Percentiles rank a stretch among this genome's conserved stretches.
phyloP scores from a whole-genome alignment of 2,797 vertebrate species.

The Poeciliopsis paucimaculata region DNA sequence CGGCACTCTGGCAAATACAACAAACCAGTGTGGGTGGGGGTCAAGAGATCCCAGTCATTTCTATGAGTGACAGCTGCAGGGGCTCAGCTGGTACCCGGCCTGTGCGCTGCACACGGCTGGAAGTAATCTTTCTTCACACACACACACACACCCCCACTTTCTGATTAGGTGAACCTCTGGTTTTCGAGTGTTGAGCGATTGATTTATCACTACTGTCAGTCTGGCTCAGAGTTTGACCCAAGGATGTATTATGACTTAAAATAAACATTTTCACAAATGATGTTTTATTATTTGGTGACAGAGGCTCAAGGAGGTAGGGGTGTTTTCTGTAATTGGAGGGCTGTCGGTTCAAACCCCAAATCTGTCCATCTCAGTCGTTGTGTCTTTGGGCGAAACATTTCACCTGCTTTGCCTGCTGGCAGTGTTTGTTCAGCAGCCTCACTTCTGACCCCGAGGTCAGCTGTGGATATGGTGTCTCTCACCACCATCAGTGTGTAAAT shows the following conservation, averaged over 20 bases:
- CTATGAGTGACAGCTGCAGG: slow-evolving; percentile 55
- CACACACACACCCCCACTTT: slow-evolving; percentile 8
- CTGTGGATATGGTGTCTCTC: too few relatives aligned
- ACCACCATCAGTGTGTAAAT: too few relatives aligned
- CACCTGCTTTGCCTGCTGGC: neutral
- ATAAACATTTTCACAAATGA: neutral
- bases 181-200: neutral
- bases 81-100: slow-evolving; percentile 37
- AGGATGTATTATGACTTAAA: neutral
- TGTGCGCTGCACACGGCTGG: slow-evolving; percentile 6
- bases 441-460: neutral
- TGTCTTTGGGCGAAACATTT: neutral
- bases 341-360: neutral
- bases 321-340: neutral
- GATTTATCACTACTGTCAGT: neutral
- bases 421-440: neutral
- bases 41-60: slow-evolving; percentile 55
- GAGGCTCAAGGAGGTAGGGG: neutral
- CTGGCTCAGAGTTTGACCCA: neutral
- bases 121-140: neutral
- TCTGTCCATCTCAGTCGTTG: neutral
- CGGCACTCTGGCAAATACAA: slow-evolving; percentile 51
- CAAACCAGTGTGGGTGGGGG: slow-evolving; percentile 34
- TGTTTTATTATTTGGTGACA: neutral
- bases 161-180: neutral